Evolutionary conservation across 1,140 invertebrate species (phyloP).

Genomic region (Antheraea pernyi): DNA sequence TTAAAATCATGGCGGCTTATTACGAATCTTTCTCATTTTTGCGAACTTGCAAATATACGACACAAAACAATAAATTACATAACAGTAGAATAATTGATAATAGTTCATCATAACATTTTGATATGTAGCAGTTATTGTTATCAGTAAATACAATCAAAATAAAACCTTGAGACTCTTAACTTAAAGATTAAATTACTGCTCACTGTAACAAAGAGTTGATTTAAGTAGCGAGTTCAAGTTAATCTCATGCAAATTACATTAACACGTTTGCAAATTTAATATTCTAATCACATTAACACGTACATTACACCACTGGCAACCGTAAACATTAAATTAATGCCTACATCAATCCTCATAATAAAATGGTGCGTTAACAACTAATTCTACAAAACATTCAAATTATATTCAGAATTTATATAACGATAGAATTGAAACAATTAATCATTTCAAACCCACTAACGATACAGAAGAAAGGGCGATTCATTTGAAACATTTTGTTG

Average conservation of each 20-base stretch:
- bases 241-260: neutral
- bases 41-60: too few relatives aligned
- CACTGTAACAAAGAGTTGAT: neutral
- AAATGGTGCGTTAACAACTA: slow-evolving; percentile 41
- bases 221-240: neutral
- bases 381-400: slow-evolving; percentile 54
- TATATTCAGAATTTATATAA: slow-evolving; percentile 39
- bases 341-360: slow-evolving; percentile 36
- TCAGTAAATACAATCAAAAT: too few relatives aligned
- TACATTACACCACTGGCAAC: neutral
- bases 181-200: too few relatives aligned
- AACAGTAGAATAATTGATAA: too few relatives aligned
- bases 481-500: neutral
- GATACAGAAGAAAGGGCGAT: slow-evolving; percentile 25
- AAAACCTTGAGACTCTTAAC: too few relatives aligned
- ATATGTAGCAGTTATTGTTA: too few relatives aligned
- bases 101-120: too few relatives aligned
- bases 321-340: slow-evolving; percentile 7
- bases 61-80: too few relatives aligned
- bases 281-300: neutral
- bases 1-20: too few relatives aligned
- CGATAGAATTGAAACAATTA: slow-evolving; percentile 53
- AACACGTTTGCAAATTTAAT: neutral
- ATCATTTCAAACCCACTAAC: slow-evolving; percentile 47
- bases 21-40: too few relatives aligned